Base-by-base conservation (phyloP, 2,113 vertebrate genomes). In the Onychostruthus taczanowskii region DNA sequence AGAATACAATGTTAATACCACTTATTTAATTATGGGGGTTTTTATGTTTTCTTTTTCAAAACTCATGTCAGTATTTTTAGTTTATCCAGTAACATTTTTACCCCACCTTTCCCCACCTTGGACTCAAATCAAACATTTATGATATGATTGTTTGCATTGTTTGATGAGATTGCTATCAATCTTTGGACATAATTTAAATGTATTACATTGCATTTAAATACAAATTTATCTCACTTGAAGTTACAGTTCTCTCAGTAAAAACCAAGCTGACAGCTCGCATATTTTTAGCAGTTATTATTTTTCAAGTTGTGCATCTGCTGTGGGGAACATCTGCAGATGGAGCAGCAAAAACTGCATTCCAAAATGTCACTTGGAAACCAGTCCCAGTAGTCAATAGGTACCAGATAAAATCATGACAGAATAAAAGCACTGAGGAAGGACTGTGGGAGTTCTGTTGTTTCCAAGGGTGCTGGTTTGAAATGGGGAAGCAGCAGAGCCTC, bases 211-310 rank as follows among this genome's bases (percentile, higher is more conserved):
- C n/a, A 82, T 66, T 68, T 84, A 72, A 78, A 72, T 39, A 89
- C 22, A 84, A 50, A 84, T 89, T 53, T 76, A 35, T 87, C 93
- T 89, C 39, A 70, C 21, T 55, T 73, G 70, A 55, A 87, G 37
- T 73, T 80, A 20, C 2, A 84, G 11, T 20, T 83, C 59, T 74
- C 35, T 72, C 61, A 66, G 50, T 64, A 56, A 79, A 89, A 92
- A 7, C 39, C 84, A 77, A 94, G 59, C 84, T 75, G 84, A 84
- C 63, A 96, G 62, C n/a, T 69, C 22, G 52, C 67, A 52, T 87
- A 91, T 93, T 95, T 95, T 95, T 94, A 89, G 87, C 63, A 73
- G 49, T 59, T 82, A 87, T 79, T 93, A 49, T 94, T 92, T 84
- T 68, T 95, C 68, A 90, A 83, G 55, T 85, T 94, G 81, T 92